Percentiles rank a stretch among this genome's conserved stretches.
phyloP scores from a whole-genome alignment of 2,797 vertebrate species.

The Melanotaenia pygmaea region DNA sequence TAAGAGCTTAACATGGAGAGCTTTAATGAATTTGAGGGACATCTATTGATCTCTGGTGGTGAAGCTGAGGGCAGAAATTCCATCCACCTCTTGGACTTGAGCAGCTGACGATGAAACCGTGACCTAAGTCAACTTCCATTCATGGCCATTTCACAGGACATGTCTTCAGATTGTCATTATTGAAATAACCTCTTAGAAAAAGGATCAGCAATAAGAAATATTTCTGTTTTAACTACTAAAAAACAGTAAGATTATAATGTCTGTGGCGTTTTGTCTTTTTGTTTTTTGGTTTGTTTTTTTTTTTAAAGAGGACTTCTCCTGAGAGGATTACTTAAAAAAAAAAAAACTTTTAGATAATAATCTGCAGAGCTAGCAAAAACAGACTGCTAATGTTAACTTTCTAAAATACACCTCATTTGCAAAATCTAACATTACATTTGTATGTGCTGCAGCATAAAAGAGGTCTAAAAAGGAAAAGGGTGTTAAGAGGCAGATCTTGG shows the following conservation, averaged over 20 bases:
- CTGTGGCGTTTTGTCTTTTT: neutral
- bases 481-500: conserved; percentile 51
- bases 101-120: conserved; percentile 58
- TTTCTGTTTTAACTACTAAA: conserved; percentile 50
- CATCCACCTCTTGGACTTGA: conserved; percentile 43
- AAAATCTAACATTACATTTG: conserved; percentile 21
- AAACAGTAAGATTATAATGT: conserved; percentile 56
- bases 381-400: conserved; percentile 14
- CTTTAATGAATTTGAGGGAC: conserved; percentile 79
- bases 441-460: conserved; percentile 31
- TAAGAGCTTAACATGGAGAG: conserved; percentile 67
- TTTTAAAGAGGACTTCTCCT: neutral
- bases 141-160: conserved; percentile 44
- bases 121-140: conserved; percentile 49
- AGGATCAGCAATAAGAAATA: conserved; percentile 53
- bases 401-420: conserved; percentile 17
- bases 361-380: conserved; percentile 20
- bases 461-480: conserved; percentile 77
- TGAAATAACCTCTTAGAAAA: conserved; percentile 62
- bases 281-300: neutral
- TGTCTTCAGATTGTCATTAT: conserved; percentile 46
- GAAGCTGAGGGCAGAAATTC: conserved; percentile 47
- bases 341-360: conserved; percentile 38
- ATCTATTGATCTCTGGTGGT: conserved; percentile 73
- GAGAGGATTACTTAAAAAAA: conserved; percentile 20